Base-by-base conservation (phyloP, 2,113 vertebrate species). In the Atrichornis clamosus region DNA sequence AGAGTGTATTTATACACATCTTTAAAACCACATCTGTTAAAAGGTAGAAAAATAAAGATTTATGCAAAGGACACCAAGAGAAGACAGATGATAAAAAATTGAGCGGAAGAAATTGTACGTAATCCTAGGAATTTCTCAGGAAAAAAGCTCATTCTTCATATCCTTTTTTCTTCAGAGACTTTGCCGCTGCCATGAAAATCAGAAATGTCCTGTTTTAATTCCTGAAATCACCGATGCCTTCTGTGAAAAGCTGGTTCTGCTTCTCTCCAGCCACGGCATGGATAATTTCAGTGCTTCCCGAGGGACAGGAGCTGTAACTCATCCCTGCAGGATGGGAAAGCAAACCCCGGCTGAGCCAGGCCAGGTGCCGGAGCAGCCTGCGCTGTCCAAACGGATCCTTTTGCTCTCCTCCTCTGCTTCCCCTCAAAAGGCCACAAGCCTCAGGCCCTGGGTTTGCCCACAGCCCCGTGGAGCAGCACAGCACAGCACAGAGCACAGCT, bases 321-420 rank as follows among this genome's bases (percentile, higher is more conserved):
- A 69, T 41, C 58, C 50, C 78, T 4, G 28, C 56, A 10, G 76
- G 63, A 28, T 8, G 55, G 76, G 65, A 56, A 52, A 11, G 58
- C 83, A 68, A 59, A 49, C 11, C 52, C 32, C 1, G 30, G 52
- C 73, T 15, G 80, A 52, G 52, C 23, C 22, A 3, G 10, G 39
- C 41, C 80, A 30, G 67, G 75, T 9, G 50, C 52, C 6, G 24
- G 44, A 47, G 56, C 68, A 16, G 33, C 20, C 68, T 18, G 65
- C 3, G 11, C 22, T 10, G 37, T 27, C 65, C 79, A 35, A 8
- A 37, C 0, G 1, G 11, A 27, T 27, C 77, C 64, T 46, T n/a
- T 3, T 13, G 27, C 56, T 82, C 24, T 46, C 13, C 62, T 62
- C 30, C 60, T 82, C 72, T n/a, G 4, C 5, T 63, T 21, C 49